Percentiles rank a stretch among this genome's conserved stretches.
These are phyloP conservation scores for Melanotaenia pygmaea DNA, from an alignment of 2,797 vertebrate genomes.

Conservation along the genomic window DNA sequence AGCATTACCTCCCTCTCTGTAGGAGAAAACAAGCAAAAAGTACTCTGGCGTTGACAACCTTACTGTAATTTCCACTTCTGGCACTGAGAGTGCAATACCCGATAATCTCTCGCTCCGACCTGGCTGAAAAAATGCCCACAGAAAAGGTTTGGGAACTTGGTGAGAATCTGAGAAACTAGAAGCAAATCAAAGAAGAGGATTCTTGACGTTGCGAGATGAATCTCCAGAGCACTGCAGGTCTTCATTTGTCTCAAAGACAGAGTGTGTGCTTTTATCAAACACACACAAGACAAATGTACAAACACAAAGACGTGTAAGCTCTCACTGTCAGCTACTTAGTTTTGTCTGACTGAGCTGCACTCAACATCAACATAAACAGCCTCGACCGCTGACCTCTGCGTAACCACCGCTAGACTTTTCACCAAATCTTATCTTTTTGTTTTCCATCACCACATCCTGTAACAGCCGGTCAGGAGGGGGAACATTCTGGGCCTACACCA, in stretches of 20 bases:
- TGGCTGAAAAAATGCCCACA: conserved; percentile 61
- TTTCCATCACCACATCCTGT: conserved; percentile 78
- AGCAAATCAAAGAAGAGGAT: conserved; percentile 57
- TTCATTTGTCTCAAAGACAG: conserved; percentile 7
- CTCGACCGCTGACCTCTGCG: conserved; percentile 54
- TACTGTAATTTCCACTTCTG: conserved; percentile 75
- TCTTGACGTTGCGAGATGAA: conserved; percentile 46
- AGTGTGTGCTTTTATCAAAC: background rate
- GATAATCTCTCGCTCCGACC: conserved; percentile 74
- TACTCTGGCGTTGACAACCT: conserved; percentile 67
- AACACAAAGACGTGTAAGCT: conserved; percentile 18
- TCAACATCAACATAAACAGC: conserved; percentile 44
- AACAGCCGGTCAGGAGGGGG: conserved; percentile 65
- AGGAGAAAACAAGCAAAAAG: conserved; percentile 69
- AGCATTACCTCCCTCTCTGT: conserved; percentile 63
- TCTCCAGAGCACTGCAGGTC: conserved; percentile 16
- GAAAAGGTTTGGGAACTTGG: conserved; percentile 37
- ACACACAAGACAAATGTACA: conserved; percentile 16
- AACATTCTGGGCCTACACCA: conserved; percentile 65
- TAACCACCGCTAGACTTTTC: conserved; percentile 59
- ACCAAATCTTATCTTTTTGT: conserved; percentile 75
- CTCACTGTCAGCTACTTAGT: conserved; percentile 32
- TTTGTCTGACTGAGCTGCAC: conserved; percentile 34
- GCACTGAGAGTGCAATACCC: conserved; percentile 72
- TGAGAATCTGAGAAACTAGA: conserved; percentile 65